Evolutionary conservation across 1,140 invertebrate genomes (phyloP), one percentile per base, ranked within the genome.

Genomic region (Scaptomyza montana): DNA sequence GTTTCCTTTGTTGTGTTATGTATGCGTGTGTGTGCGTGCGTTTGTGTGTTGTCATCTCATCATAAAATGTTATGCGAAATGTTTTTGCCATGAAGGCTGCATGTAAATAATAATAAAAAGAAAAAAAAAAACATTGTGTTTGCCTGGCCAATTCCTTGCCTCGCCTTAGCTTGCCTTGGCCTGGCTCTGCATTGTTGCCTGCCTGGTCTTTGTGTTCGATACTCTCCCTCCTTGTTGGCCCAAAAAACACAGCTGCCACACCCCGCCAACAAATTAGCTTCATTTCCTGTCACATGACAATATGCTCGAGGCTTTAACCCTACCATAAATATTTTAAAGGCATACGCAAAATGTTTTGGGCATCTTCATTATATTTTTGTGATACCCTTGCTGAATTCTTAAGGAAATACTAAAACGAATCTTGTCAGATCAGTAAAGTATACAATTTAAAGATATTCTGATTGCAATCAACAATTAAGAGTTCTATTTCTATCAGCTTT

Each of bases 191-290:
- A 30, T 49, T 67, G 36, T 30, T 36, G 53, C 1, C 51, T 25
- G 21, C 2, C 2, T 36, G 51, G 57, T 47, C 39, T 74, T 69
- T 57, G 70, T 54, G 19, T 74, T 55, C 55, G 73, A 8, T 62
- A 2, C 46, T 33, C 47, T 59, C 36, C 63, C 30, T 67, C 10
- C 30, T 67, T 72, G 66, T 66, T 66, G 63, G 63, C 68, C 62
- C 51, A 33, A 33, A 36, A 36, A 36, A 36, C 16, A 36, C 68
- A 65, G 53, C 64, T 73, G 81, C 63, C 82, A 76, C 82, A 66
- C 82, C 69, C 84, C 84, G 84, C 66, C 76, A 84, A 63, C 84
- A 87, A 87, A 87, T 87, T 89, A 87, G 84, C 72, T 84, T 87
- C 79, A 87, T 87, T 87, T 87, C 84, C 84, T 87, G 84, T 76